Percentiles rank a stretch among this genome's conserved stretches.
These are phyloP conservation scores for Takifugu rubripes DNA, from an alignment of 2,797 vertebrate genomes.

Conservation along the genomic window DNA sequence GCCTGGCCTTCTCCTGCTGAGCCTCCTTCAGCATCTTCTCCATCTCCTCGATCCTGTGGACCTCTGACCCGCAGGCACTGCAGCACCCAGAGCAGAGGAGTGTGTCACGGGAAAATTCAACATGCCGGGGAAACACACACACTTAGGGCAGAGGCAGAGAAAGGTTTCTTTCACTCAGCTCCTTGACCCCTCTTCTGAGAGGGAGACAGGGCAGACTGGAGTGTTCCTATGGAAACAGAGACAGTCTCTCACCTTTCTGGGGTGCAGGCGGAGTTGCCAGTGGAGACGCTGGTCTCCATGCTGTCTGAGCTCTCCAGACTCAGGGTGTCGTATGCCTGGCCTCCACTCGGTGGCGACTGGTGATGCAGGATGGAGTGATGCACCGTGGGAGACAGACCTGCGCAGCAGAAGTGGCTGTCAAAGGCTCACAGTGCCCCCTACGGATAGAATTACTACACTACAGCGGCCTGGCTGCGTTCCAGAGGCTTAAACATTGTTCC, in stretches of 20 bases:
- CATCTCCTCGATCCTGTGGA: conserved; percentile 93
- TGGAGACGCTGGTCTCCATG: conserved; percentile 94
- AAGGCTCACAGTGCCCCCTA: conserved; percentile 82
- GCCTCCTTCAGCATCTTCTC: conserved; percentile 95
- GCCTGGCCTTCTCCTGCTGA: conserved; percentile 87
- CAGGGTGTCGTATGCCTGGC: conserved; percentile 88
- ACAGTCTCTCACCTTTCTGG: conserved; percentile 78
- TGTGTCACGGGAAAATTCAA: background rate
- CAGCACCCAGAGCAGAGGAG: conserved; percentile 48
- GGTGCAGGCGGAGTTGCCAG: conserved; percentile 88
- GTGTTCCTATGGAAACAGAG: conserved; percentile 76
- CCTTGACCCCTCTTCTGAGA: conserved; percentile 66
- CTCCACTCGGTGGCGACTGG: conserved; percentile 73
- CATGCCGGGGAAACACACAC: conserved; percentile 17
- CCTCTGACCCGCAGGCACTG: conserved; percentile 83
- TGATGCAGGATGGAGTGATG: conserved; percentile 94
- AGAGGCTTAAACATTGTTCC: too few species aligned
- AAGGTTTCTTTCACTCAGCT: conserved; percentile 28
- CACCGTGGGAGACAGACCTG: conserved; percentile 72
- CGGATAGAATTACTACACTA: conserved; percentile 75
- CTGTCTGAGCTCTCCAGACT: conserved; percentile 99
- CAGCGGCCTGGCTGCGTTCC: conserved; percentile 51
- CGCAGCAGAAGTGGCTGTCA: conserved; percentile 39
- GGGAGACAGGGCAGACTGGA: conserved; percentile 62
- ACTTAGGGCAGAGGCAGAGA: conserved; percentile 27